These are phyloP conservation scores for Taxidea taxus DNA, from an alignment of 2,113 vertebrate genomes.

Conservation along the genomic window DNA sequence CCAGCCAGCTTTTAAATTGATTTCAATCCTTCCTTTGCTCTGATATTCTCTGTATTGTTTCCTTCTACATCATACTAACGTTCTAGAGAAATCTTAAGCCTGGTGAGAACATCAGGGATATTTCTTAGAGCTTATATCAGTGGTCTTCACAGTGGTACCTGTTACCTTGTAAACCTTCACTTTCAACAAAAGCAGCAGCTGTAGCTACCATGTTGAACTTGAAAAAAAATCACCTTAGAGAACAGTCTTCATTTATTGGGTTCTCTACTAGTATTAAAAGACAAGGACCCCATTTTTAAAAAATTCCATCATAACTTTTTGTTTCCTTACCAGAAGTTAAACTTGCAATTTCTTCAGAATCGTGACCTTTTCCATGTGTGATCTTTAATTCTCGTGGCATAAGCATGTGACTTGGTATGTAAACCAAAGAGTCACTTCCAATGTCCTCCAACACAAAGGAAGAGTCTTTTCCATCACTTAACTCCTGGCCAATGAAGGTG, in stretches of 20 bases:
- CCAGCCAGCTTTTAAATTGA: not conserved
- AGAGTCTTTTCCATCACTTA: not conserved
- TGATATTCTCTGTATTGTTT: not conserved
- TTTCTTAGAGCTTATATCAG: not conserved
- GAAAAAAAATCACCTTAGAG: not conserved
- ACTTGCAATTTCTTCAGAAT: not conserved
- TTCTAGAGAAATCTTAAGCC: constrained; percentile 6
- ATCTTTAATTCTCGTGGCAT: not conserved
- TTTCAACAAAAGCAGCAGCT: not conserved
- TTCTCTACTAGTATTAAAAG: not conserved
- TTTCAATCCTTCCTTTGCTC: not conserved
- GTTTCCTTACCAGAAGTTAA: constrained; percentile 67
- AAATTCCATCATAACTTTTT: not conserved
- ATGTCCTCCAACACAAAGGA: not conserved
- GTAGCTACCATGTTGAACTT: not conserved
- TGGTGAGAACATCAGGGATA: not conserved
- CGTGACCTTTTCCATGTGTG: not conserved
- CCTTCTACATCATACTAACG: not conserved
- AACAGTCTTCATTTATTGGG: not conserved
- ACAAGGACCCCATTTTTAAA: not conserved
- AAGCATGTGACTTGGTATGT: not conserved
- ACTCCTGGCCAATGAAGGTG: not conserved
- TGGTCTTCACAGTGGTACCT: not conserved
- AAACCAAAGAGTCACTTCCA: not conserved
- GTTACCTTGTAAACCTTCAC: not conserved